A percentile compares a stretch with the other conserved stretches of the same genome.
phyloP scores from a whole-genome alignment of 2,888 invertebrate species.

The Drosophila kambysellisi region DNA sequence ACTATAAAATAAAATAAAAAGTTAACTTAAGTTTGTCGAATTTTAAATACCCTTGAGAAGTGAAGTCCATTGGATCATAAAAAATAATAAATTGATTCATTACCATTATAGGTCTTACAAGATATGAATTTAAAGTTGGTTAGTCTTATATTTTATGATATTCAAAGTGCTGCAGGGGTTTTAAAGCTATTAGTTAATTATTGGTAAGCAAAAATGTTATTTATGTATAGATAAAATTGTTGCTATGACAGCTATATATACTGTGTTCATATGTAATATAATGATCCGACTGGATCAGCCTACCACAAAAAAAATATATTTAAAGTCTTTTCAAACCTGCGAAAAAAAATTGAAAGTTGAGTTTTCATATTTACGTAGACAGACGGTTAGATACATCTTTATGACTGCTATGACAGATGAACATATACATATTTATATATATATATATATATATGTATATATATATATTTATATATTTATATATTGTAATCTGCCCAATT shows the following conservation, averaged over 20 bases:
- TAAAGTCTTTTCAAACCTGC: no score
- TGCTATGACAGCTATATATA: not conserved
- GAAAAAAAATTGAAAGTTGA: no score
- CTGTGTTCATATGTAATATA: not conserved
- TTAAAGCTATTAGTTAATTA: not conserved
- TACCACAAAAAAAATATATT: no score
- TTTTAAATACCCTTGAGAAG: not conserved
- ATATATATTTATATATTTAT: no score
- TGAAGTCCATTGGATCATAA: not conserved
- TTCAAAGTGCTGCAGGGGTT: not conserved
- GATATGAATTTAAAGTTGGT: not conserved
- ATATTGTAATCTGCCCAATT: no score
- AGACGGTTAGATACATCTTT: no score
- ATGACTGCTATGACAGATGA: no score
- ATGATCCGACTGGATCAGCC: no score
- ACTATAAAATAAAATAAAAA: slow-evolving; percentile 61
- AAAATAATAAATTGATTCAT: not conserved
- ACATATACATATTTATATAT: no score
- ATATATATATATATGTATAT: no score
- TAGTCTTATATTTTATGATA: no score
- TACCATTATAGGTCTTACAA: not conserved
- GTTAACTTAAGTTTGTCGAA: not conserved
- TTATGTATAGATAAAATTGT: not conserved
- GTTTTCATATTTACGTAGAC: no score
- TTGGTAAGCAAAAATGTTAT: not conserved